Evolutionary conservation across 2,797 vertebrate genomes (phyloP).

Genomic region (Poeciliopsis gracilis): DNA sequence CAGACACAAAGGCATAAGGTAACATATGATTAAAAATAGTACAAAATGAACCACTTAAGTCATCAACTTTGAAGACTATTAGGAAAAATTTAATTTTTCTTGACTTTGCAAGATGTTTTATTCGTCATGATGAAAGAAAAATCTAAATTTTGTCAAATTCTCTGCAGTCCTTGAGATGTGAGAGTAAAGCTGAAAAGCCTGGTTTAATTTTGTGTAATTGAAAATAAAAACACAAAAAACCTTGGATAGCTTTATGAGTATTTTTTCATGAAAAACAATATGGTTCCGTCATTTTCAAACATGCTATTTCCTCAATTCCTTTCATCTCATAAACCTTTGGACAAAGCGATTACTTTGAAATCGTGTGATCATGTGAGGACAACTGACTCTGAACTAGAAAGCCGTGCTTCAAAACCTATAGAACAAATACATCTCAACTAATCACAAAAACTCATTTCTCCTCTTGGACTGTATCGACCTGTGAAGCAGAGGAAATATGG

Average conservation of each 20-base stretch:
- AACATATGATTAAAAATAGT: neutral
- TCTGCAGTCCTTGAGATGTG: neutral
- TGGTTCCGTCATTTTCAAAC: neutral
- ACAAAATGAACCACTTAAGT: neutral
- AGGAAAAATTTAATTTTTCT: neutral
- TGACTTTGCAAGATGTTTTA: neutral
- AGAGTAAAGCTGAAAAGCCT: neutral
- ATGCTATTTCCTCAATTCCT: neutral
- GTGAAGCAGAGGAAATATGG: neutral
- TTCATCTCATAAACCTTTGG: neutral
- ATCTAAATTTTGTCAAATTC: neutral
- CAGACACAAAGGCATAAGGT: neutral
- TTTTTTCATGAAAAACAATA: neutral
- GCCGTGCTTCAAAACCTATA: neutral
- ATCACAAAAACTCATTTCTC: neutral
- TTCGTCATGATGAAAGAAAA: neutral
- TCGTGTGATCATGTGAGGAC: too few relatives aligned
- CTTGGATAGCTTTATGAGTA: neutral
- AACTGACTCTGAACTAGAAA: neutral
- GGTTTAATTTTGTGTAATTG: neutral
- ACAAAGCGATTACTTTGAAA: neutral
- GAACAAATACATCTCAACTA: neutral
- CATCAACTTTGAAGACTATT: neutral
- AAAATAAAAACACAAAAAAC: neutral
- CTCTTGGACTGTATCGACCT: neutral